Evolutionary conservation across 2,888 invertebrate species (phyloP).

Genomic region (Pocota personata): DNA sequence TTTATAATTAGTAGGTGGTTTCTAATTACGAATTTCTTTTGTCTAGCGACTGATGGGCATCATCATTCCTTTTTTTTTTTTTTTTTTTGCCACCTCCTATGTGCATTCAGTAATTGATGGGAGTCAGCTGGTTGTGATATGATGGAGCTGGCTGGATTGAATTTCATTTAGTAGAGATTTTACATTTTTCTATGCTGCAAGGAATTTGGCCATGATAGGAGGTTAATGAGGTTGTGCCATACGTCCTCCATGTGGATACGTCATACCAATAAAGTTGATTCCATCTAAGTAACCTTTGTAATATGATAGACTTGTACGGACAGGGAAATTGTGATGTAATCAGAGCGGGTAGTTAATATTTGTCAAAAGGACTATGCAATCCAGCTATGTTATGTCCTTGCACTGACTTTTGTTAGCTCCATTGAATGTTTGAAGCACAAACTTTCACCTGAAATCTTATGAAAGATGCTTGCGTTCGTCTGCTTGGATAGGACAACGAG

Average conservation of each 20-base stretch:
- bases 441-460: too few relatives aligned
- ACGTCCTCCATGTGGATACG: background rate
- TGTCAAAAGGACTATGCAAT: too few relatives aligned
- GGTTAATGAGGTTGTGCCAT: background rate
- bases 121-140: background rate
- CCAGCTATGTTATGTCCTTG: too few relatives aligned
- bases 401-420: too few relatives aligned
- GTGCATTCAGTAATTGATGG: background rate
- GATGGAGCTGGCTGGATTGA: background rate
- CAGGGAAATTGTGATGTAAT: background rate
- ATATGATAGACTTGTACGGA: background rate
- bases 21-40: constrained; percentile 41
- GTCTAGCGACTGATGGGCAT: background rate
- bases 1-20: constrained; percentile 39
- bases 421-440: too few relatives aligned
- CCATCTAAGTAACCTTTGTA: background rate
- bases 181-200: background rate
- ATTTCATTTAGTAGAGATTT: background rate
- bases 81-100: background rate
- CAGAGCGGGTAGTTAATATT: too few relatives aligned
- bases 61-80: background rate
- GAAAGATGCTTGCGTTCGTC: too few relatives aligned
- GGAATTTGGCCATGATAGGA: background rate
- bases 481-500: too few relatives aligned
- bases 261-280: background rate